Evolutionary conservation across 2,888 invertebrate species (phyloP).

Genomic region (Coecobrya sp.): DNA sequence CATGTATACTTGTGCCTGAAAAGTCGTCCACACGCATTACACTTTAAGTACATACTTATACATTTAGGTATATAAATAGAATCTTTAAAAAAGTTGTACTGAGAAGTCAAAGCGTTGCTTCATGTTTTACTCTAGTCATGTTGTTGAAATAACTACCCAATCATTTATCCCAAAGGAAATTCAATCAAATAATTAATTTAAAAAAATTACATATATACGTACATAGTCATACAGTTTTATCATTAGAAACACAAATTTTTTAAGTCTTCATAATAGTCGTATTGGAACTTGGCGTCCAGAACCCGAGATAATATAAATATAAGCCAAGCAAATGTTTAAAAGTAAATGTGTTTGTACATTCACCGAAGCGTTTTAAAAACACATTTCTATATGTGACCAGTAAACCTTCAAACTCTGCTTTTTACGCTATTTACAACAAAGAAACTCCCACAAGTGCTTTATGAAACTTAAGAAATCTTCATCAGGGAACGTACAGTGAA

Average conservation of each 20-base stretch:
- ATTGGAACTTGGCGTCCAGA: constrained; percentile 19
- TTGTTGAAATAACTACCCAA: constrained; percentile 48
- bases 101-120: constrained; percentile 68
- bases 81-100: neutral
- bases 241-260: neutral
- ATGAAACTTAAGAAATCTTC: constrained; percentile 25
- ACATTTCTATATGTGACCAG: constrained; percentile 19
- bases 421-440: neutral
- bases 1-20: constrained; percentile 62
- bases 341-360: neutral
- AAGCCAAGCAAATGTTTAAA: neutral
- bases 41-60: too few species aligned
- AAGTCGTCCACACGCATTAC: constrained; percentile 54
- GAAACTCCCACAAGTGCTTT: constrained; percentile 72
- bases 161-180: constrained; percentile 65
- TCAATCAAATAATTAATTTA: constrained; percentile 54
- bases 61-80: neutral
- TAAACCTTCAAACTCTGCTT: neutral
- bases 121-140: constrained; percentile 71
- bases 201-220: constrained; percentile 46
- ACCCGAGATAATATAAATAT: constrained; percentile 3
- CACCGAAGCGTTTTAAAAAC: constrained; percentile 27
- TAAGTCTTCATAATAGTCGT: neutral
- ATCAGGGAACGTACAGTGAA: constrained; percentile 48
- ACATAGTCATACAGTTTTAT: constrained; percentile 62